A percentile compares a stretch with the other conserved stretches of the same genome.
Conservation (phyloP, 2,888 invertebrate species). For the Girardia tigrina region DNA sequence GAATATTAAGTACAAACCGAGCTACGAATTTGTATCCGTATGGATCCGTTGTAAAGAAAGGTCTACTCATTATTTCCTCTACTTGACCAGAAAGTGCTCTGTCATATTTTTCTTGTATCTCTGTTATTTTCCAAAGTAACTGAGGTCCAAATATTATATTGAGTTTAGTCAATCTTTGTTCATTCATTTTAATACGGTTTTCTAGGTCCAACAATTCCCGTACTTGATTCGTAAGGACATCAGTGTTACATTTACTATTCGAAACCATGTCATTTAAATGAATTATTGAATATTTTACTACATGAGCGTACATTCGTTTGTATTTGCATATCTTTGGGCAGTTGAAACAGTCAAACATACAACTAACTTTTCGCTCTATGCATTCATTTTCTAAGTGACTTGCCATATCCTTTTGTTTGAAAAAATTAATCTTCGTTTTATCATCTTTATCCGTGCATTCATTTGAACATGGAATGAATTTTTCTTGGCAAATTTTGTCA, state of each 20-base stretch:
- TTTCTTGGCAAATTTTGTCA: background rate
- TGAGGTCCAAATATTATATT: background rate
- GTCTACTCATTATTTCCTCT: background rate
- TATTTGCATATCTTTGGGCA: background rate
- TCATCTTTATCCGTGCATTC: background rate
- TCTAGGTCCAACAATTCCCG: background rate
- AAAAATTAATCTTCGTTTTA: background rate
- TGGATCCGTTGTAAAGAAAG: background rate
- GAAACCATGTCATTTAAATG: background rate
- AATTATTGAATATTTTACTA: background rate
- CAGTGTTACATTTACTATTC: background rate
- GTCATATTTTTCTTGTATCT: background rate
- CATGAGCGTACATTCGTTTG: background rate
- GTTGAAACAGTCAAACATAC: background rate
- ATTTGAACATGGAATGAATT: background rate
- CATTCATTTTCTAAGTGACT: background rate
- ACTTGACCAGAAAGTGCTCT: background rate
- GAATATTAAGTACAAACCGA: background rate
- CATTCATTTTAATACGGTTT: background rate
- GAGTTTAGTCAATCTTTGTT: background rate
- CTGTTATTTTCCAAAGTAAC: background rate
- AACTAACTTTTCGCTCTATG: background rate
- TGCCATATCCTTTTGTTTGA: background rate
- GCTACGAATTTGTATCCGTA: conserved; percentile 14
- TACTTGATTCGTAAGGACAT: background rate